These are phyloP conservation scores for Fulmarus glacialis DNA, from an alignment of 2,113 vertebrate species.

Conservation along the genomic window DNA sequence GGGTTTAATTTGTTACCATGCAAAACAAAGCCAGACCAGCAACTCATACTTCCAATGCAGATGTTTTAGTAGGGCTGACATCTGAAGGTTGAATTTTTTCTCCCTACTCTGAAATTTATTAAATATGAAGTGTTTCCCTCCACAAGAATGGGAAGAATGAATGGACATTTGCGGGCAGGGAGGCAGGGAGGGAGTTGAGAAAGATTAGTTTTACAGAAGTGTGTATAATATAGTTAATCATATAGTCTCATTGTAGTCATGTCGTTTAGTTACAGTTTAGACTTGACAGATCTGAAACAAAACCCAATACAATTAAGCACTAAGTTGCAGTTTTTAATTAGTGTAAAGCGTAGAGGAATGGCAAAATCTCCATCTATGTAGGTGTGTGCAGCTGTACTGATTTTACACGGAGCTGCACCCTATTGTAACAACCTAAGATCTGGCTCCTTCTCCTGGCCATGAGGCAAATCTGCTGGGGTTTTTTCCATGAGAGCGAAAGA, in stretches of 20 bases:
- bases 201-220: not conserved
- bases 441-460: not conserved
- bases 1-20: conserved; percentile 9
- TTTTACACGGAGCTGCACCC: not conserved
- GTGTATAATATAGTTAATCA: not conserved
- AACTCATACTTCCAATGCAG: not conserved
- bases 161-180: accelerated
- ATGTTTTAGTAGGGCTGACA: not conserved
- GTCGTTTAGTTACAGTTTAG: not conserved
- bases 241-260: not conserved
- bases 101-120: not conserved
- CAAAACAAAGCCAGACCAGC: conserved; percentile 14
- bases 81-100: not conserved
- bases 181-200: not conserved
- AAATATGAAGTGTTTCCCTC: not conserved
- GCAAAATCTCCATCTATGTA: not conserved
- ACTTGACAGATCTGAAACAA: not conserved
- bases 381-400: not conserved
- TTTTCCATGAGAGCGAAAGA: not conserved
- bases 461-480: not conserved
- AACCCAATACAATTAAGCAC: not conserved
- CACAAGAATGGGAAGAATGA: not conserved
- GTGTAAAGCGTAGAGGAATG: not conserved
- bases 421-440: not conserved
- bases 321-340: not conserved